Conservation (phyloP, 2,888 invertebrate genomes). For the Chloroclystis v-ata region DNA sequence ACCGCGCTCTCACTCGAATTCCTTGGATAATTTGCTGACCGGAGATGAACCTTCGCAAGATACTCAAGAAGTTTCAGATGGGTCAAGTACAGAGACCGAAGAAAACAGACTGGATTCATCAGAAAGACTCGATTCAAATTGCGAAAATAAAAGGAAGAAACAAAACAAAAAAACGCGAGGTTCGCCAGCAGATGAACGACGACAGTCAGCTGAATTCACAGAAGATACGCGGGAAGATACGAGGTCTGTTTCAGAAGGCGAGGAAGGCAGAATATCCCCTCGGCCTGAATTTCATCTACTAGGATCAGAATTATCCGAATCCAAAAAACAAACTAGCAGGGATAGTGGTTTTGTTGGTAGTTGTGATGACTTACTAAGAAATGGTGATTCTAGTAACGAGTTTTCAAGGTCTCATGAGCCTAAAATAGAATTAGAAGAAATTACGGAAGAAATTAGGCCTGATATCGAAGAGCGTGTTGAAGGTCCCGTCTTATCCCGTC, state of each 20-base stretch:
- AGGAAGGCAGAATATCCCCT: slow-evolving; percentile 82
- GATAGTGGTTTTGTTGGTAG: slow-evolving; percentile 94
- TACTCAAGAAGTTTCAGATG: slow-evolving; percentile 82
- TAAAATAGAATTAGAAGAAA: slow-evolving; percentile 78
- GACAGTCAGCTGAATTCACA: slow-evolving; percentile 80
- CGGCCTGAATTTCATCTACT: slow-evolving; percentile 81
- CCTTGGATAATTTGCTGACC: slow-evolving; percentile 86
- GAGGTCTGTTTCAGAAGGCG: slow-evolving; percentile 80
- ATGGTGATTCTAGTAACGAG: slow-evolving; percentile 76
- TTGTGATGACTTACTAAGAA: slow-evolving; percentile 89
- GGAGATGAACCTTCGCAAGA: slow-evolving; percentile 77
- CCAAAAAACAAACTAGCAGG: slow-evolving; percentile 88
- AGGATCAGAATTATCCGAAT: slow-evolving; percentile 78
- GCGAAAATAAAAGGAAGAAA: slow-evolving; percentile 91
- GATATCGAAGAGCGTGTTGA: slow-evolving; percentile 72
- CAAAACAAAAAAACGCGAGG: slow-evolving; percentile 82
- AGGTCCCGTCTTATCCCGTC: slow-evolving; percentile 72
- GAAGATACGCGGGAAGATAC: slow-evolving; percentile 79
- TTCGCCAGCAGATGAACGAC: slow-evolving; percentile 80
- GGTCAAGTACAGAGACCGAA: slow-evolving; percentile 86
- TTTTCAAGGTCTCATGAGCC: slow-evolving; percentile 71
- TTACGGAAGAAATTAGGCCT: slow-evolving; percentile 78
- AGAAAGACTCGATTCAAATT: slow-evolving; percentile 85
- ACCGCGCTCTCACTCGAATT: slow-evolving; percentile 89
- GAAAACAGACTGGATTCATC: slow-evolving; percentile 80